Evolutionary conservation across 1,140 invertebrate species (phyloP).

Genomic region (Tachypleus tridentatus): DNA sequence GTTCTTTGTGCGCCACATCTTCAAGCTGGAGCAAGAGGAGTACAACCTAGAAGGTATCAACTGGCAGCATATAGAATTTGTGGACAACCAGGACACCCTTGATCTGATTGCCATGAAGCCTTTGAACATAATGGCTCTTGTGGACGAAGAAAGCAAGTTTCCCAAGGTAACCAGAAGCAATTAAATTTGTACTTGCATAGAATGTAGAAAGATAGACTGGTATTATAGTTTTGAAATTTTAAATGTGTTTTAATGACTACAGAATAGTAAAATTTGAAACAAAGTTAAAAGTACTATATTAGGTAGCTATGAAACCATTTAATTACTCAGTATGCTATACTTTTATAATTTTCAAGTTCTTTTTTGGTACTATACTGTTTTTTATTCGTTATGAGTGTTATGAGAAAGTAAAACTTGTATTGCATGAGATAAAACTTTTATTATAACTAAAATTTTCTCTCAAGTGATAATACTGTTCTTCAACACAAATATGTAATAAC

Average conservation of each 20-base stretch:
- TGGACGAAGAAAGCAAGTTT: constrained; percentile 98
- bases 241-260: background rate
- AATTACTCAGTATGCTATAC: no score
- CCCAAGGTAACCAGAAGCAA: constrained; percentile 38
- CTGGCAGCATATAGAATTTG: constrained; percentile 98
- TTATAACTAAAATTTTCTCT: no score
- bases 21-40: constrained; percentile 97
- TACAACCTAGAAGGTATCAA: constrained; percentile 96
- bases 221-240: background rate
- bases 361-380: no score
- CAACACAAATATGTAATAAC: no score
- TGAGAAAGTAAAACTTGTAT: no score
- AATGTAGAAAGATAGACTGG: background rate
- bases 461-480: no score
- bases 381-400: no score
- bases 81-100: constrained; percentile 96
- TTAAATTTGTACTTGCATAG: background rate
- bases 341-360: no score
- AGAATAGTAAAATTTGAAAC: background rate
- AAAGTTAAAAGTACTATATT: background rate
- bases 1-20: constrained; percentile 98
- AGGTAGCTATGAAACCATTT: no score
- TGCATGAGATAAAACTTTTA: no score
- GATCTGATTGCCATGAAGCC: constrained; percentile 97
- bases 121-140: constrained; percentile 94